Evolutionary conservation across 2,888 invertebrate genomes (phyloP).

Genomic region (Seladonia tumulorum): DNA sequence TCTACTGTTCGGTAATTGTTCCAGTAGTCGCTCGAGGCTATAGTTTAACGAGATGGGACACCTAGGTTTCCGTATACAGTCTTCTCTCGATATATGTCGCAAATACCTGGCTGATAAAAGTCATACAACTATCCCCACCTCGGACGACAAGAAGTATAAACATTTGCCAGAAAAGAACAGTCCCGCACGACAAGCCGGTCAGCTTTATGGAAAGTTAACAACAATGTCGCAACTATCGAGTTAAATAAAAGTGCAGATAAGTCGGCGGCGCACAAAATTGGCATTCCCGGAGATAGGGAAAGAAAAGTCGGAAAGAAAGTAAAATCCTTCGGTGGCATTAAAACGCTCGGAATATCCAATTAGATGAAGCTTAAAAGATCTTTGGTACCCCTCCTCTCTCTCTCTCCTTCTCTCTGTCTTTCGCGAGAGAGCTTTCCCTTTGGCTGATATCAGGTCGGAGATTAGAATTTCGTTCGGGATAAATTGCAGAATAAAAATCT

Average conservation of each 20-base stretch:
- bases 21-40: too few species aligned
- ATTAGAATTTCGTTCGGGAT: conserved; percentile 37
- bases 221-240: conserved; percentile 26
- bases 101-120: too few species aligned
- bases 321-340: conserved; percentile 42
- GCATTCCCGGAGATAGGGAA: conserved; percentile 28
- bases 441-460: conserved; percentile 25
- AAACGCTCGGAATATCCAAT: conserved; percentile 57
- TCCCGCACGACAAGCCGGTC: not conserved
- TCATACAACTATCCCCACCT: too few species aligned
- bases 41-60: too few species aligned
- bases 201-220: conserved; percentile 5
- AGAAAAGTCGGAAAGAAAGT: conserved; percentile 10
- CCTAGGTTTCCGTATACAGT: too few species aligned
- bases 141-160: too few species aligned
- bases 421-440: not conserved
- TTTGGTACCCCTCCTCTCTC: not conserved
- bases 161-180: too few species aligned
- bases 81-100: too few species aligned
- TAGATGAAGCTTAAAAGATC: conserved; percentile 47
- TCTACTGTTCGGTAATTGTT: too few species aligned
- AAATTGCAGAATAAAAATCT: conserved; percentile 48
- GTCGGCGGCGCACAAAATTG: conserved; percentile 35
- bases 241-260: conserved; percentile 42
- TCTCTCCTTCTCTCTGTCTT: not conserved